A percentile compares a stretch with the other conserved stretches of the same genome.
phyloP scores from a whole-genome alignment of 2,113 vertebrate genomes.

The Bucco capensis region DNA sequence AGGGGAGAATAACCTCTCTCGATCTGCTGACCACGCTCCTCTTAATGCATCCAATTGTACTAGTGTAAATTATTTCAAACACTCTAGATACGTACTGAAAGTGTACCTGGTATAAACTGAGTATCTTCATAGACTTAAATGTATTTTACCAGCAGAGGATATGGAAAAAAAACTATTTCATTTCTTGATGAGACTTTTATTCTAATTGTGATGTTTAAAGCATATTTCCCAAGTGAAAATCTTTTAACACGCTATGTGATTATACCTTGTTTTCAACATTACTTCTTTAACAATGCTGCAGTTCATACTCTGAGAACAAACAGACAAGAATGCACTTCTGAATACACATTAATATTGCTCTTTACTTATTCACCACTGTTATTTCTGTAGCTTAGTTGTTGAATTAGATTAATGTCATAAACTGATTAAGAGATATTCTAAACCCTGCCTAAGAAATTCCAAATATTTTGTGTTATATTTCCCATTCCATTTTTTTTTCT shows the following conservation, averaged over 20 bases:
- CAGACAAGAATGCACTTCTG: background rate
- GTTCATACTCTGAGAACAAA: background rate
- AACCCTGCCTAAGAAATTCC: background rate
- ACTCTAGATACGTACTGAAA: background rate
- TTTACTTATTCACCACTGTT: background rate
- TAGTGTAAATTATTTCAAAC: background rate
- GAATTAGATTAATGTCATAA: background rate
- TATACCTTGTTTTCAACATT: background rate
- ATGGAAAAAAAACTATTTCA: background rate
- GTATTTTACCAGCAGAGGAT: background rate
- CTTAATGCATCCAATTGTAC: too few species aligned
- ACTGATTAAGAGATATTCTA: background rate
- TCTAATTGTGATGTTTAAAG: background rate
- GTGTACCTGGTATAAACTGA: background rate
- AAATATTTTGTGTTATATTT: background rate
- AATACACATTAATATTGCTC: background rate
- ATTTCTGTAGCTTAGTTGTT: background rate
- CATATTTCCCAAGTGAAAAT: background rate
- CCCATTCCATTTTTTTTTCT: fast-evolving
- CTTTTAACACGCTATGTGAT: background rate
- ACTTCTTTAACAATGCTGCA: background rate
- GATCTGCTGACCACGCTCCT: too few species aligned
- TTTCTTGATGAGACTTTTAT: background rate
- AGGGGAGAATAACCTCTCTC: too few species aligned
- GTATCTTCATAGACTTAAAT: background rate